Percentiles rank a stretch among this genome's conserved stretches.
phyloP scores from a whole-genome alignment of 2,888 invertebrate species.

The Tuberolachnus salignus region DNA sequence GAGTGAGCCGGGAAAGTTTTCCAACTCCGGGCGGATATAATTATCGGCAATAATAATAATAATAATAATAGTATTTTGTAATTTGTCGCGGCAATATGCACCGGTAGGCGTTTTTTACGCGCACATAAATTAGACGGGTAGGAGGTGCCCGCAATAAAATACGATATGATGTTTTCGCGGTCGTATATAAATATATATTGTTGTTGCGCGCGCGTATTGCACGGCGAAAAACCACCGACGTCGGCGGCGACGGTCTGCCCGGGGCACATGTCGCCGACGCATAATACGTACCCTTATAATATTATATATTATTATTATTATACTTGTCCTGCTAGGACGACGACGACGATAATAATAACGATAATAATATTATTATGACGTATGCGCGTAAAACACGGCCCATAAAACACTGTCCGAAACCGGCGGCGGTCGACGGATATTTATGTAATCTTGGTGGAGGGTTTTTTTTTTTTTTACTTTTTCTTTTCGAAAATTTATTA shows the following conservation, averaged over 20 bases:
- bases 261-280: background rate
- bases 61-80: background rate
- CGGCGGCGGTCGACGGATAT: conserved; percentile 29
- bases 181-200: no score
- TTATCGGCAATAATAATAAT: no score
- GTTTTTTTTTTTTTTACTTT: background rate
- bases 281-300: no score
- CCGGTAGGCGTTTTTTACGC: conserved; percentile 42
- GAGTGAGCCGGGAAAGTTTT: conserved; percentile 24
- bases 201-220: background rate
- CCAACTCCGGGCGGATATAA: background rate
- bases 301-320: no score
- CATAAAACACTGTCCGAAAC: conserved; percentile 55
- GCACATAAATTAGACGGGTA: conserved; percentile 33
- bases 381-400: background rate
- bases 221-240: background rate
- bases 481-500: no score
- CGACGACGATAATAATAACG: background rate
- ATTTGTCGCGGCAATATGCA: conserved; percentile 31
- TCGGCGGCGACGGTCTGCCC: background rate
- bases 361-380: background rate
- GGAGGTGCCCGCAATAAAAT: conserved; percentile 29
- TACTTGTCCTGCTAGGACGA: no score
- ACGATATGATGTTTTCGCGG: conserved; percentile 37
- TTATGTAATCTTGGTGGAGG: conserved; percentile 28